Evolutionary conservation across 2,888 invertebrate genomes (phyloP).

Genomic region (Drosophila basisetae): DNA sequence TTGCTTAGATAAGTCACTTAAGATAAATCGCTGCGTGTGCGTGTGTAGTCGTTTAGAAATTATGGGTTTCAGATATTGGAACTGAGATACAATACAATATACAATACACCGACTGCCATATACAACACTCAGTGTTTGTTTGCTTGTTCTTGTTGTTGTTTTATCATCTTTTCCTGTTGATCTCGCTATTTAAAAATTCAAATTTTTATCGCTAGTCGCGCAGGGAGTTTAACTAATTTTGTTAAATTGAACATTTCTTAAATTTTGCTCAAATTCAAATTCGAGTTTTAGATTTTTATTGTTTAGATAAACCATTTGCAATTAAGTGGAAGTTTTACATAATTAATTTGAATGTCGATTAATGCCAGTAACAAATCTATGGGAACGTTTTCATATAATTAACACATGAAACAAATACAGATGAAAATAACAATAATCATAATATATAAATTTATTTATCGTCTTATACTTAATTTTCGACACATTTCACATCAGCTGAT

Average conservation of each 20-base stretch:
- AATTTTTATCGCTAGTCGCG: constrained; percentile 44
- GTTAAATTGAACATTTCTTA: constrained; percentile 71
- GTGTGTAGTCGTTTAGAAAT: constrained; percentile 62
- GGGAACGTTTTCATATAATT: constrained; percentile 42
- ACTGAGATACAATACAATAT: constrained; percentile 59
- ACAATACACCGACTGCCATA: constrained; percentile 45
- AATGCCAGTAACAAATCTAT: constrained; percentile 25
- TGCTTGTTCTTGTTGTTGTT: constrained; percentile 5
- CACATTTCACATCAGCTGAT: background rate
- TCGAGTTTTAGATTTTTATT: constrained; percentile 42
- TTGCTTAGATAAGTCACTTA: constrained; percentile 76
- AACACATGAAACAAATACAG: background rate
- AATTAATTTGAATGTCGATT: constrained; percentile 65
- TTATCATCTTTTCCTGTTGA: background rate
- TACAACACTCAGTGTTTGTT: constrained; percentile 27
- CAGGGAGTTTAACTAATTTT: constrained; percentile 71
- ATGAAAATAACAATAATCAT: background rate
- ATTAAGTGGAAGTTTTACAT: constrained; percentile 72
- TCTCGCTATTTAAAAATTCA: constrained; percentile 55
- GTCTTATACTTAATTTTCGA: background rate
- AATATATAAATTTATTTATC: background rate
- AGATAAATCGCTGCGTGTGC: constrained; percentile 68
- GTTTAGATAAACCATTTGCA: constrained; percentile 61
- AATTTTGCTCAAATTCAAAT: constrained; percentile 57
- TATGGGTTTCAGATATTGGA: constrained; percentile 72